Base-by-base conservation (phyloP, 1,140 invertebrate species). In the Brachionus rotundiformis region DNA sequence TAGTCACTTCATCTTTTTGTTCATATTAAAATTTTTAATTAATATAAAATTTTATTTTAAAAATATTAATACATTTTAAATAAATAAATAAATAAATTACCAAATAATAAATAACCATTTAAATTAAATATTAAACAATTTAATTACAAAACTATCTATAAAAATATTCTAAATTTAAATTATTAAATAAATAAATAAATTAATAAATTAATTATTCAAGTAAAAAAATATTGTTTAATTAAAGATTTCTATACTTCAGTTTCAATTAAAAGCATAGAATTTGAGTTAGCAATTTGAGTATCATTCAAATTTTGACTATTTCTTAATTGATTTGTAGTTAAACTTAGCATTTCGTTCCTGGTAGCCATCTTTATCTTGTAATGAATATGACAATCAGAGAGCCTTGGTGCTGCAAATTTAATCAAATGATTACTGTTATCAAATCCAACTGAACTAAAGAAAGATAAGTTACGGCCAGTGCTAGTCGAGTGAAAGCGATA, bases 331-430 rank as follows among this genome's bases (percentile, higher is more conserved):
- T 5, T 59, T 23, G 16, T 63, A 27, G 25, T 29, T 8, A 27
- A 29, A 29, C 29, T 68, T 8, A 68, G 2, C n/a, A 36, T n/a
- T 23, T 73, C 68, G 36, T 73, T 73, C 44, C 36, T 73, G 16
- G 19, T 3, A 27, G 68, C 68, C 68, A 73, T 73, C 41, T 44
- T 73, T 11, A 73, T 41, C 36, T 73, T 73, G 23, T 73, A 73
- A 41, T 73, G 68, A 25, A 73, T 73, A n/a, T 73, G 68, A 44
- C 68, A 41, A 44, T 73, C 68, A 29, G 68, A 73, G 5, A 73
- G 23, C 27, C 68, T 41, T 7, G 68, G 68, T 7, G 68, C 68
- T 31, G 68, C 33, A 27, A 41, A 73, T 27, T 73, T 73, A 5
- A 44, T 16, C 19, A 73, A 13, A 27, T 73, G 68, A 73, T 23